phyloP scores from a whole-genome alignment of 2,888 invertebrate species.

The Gymnoscelis rufifasciata region DNA sequence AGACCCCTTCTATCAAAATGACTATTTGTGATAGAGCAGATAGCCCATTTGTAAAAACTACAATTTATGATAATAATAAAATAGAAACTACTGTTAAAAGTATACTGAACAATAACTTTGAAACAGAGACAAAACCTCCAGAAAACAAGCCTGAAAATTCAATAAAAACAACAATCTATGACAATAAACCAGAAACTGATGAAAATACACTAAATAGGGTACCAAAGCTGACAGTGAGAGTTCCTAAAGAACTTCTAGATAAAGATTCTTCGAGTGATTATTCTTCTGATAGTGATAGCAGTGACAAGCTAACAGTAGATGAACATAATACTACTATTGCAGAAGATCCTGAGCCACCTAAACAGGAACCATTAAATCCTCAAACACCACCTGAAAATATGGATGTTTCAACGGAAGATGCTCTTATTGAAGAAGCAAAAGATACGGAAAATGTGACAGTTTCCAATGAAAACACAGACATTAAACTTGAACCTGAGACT shows the following conservation, averaged over 20 bases:
- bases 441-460: constrained; percentile 25
- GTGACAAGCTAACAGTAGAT: constrained; percentile 80
- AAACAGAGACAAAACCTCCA: constrained; percentile 41
- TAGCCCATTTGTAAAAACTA: constrained; percentile 70
- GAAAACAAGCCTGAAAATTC: constrained; percentile 59
- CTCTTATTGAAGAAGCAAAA: constrained; percentile 32
- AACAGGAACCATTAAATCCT: constrained; percentile 23
- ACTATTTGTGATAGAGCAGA: constrained; percentile 75
- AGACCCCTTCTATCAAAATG: constrained; percentile 69
- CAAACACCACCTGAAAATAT: constrained; percentile 25
- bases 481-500: constrained; percentile 53
- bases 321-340: constrained; percentile 55
- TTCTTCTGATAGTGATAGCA: constrained; percentile 79
- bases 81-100: constrained; percentile 57
- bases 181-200: constrained; percentile 63
- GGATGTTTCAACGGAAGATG: constrained; percentile 29
- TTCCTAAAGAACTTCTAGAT: constrained; percentile 80
- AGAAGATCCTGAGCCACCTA: constrained; percentile 30
- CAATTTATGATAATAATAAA: constrained; percentile 63
- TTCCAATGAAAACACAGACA: constrained; percentile 29
- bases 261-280: constrained; percentile 75
- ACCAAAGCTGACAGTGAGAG: constrained; percentile 84
- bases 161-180: constrained; percentile 70
- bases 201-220: constrained; percentile 76
- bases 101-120: constrained; percentile 63